Evolutionary conservation across 2,888 invertebrate genomes (phyloP).

Genomic region (Drosophila borealis): DNA sequence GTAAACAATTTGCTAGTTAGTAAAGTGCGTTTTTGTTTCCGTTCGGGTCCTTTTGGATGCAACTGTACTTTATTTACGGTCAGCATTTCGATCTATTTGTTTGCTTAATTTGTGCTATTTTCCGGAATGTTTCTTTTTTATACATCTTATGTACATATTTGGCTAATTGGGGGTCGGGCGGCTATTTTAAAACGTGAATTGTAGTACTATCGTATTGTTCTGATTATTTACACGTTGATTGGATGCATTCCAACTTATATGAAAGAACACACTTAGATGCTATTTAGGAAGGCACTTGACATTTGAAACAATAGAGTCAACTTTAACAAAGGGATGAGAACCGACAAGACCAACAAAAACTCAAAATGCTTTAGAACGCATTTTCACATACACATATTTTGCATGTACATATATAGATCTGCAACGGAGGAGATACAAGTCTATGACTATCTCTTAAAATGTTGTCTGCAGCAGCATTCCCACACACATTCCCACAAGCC

Average conservation of each 20-base stretch:
- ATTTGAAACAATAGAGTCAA: conserved; percentile 62
- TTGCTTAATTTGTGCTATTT: conserved; percentile 20
- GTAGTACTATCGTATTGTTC: conserved; percentile 5
- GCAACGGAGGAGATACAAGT: conserved; percentile 5
- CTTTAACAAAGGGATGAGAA: conserved; percentile 45
- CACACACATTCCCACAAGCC: background rate
- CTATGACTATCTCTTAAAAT: conserved; percentile 15
- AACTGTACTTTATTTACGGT: conserved; percentile 10
- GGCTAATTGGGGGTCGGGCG: conserved; percentile 44
- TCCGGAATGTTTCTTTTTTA: conserved; percentile 11
- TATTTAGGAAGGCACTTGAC: conserved; percentile 77
- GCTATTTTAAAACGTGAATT: conserved; percentile 33
- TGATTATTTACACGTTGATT: conserved; percentile 44
- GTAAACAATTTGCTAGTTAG: conserved; percentile 22
- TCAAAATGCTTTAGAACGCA: conserved; percentile 11
- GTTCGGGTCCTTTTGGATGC: conserved; percentile 15
- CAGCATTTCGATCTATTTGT: conserved; percentile 2
- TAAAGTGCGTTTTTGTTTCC: conserved; percentile 18
- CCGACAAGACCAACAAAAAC: conserved; percentile 11
- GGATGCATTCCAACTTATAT: conserved; percentile 11
- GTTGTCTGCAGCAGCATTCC: conserved; percentile 19
- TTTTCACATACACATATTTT: conserved; percentile 7
- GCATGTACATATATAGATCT: conserved; percentile 8
- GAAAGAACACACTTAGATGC: conserved; percentile 56
- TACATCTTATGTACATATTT: conserved; percentile 55